These are phyloP conservation scores for Anisognathus igniventris DNA, from an alignment of 2,797 vertebrate genomes.

Conservation along the genomic window DNA sequence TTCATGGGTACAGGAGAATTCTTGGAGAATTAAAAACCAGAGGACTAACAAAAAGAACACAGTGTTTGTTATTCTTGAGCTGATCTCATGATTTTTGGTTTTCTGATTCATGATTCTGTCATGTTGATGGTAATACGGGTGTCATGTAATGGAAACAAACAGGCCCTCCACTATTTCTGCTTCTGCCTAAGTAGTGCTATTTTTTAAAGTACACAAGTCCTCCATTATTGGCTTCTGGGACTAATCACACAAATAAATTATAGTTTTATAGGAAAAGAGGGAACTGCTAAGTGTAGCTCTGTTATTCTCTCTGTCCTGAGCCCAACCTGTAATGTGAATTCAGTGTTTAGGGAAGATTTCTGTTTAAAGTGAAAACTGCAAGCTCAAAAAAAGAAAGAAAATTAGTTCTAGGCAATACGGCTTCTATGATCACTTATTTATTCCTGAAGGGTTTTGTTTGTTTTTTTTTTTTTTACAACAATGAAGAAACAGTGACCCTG, in stretches of 20 bases:
- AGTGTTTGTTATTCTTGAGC: slow-evolving; percentile 16
- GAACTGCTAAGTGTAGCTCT: background rate
- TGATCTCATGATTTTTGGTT: slow-evolving; percentile 40
- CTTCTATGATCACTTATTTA: background rate
- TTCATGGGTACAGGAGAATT: background rate
- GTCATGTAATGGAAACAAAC: slow-evolving; percentile 2
- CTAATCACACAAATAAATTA: background rate
- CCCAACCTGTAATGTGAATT: background rate
- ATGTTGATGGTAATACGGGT: background rate
- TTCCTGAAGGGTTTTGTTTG: background rate
- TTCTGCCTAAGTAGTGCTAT: background rate
- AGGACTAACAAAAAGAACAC: background rate
- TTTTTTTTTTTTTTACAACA: background rate
- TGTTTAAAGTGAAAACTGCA: background rate
- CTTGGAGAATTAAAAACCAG: background rate
- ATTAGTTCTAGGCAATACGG: background rate
- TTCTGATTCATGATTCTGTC: slow-evolving; percentile 39
- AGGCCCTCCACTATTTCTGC: background rate
- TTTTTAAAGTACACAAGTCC: background rate
- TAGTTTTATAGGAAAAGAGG: background rate
- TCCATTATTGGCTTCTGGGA: background rate
- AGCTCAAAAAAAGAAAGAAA: background rate
- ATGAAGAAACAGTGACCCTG: background rate
- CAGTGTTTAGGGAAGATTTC: background rate
- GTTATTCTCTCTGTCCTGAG: background rate